These are phyloP conservation scores for Charaxes varanes DNA, from an alignment of 1,140 invertebrate species.

Conservation along the genomic window DNA sequence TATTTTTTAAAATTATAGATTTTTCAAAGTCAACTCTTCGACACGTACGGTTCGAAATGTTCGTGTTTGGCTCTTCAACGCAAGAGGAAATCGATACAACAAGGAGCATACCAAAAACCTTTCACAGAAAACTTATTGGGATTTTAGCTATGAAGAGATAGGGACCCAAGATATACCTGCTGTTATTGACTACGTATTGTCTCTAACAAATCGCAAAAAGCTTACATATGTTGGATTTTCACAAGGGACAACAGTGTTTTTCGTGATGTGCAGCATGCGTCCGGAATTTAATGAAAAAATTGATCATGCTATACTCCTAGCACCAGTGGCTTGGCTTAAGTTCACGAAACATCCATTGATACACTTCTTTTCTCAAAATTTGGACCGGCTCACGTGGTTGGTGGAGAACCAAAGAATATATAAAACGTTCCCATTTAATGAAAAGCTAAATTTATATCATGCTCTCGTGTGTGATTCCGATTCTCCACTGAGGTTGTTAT, in stretches of 20 bases:
- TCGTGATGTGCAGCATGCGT: constrained; percentile 70
- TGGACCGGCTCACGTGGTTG: constrained; percentile 23
- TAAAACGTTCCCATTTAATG: constrained; percentile 40
- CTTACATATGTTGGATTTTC: constrained; percentile 81
- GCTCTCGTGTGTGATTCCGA: constrained; percentile 32
- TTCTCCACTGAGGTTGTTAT: constrained; percentile 28
- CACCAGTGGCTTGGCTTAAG: constrained; percentile 48
- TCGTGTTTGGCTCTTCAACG: constrained; percentile 85
- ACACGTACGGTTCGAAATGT: too few relatives aligned
- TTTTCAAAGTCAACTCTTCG: too few relatives aligned
- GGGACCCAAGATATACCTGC: constrained; percentile 73
- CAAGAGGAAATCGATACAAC: constrained; percentile 81
- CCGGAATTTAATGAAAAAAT: constrained; percentile 75
- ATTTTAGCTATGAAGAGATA: constrained; percentile 75
- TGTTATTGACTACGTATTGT: constrained; percentile 80
- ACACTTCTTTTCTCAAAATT: constrained; percentile 27
- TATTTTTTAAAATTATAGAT: too few relatives aligned
- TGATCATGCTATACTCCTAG: constrained; percentile 42
- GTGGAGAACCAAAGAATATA: constrained; percentile 28
- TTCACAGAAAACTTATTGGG: constrained; percentile 71
- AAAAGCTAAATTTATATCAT: constrained; percentile 29
- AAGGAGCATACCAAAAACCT: constrained; percentile 72
- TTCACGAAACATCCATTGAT: constrained; percentile 37
- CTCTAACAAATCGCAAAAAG: constrained; percentile 66
- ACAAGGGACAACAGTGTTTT: constrained; percentile 75